Conservation (phyloP, 2,888 invertebrate species). For the Ormia ochracea region DNA sequence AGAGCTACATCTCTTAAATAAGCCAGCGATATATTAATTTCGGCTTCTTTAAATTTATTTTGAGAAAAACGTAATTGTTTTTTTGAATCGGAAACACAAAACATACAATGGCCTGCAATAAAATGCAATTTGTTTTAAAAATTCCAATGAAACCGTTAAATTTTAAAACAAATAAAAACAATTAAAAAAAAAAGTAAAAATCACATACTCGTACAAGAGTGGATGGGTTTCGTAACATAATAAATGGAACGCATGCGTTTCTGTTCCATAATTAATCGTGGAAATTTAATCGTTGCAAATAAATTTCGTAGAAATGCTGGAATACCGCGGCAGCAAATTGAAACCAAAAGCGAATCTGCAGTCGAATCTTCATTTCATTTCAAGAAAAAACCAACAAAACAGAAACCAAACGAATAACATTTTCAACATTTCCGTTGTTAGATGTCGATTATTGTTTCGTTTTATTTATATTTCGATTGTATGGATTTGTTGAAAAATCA, state of each 20-base stretch:
- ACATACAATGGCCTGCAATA: background rate
- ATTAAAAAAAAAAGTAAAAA: slow-evolving; percentile 1
- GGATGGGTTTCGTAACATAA: slow-evolving; percentile 23
- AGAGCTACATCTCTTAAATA: background rate
- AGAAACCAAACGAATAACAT: slow-evolving; percentile 31
- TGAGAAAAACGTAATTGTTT: background rate
- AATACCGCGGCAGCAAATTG: background rate
- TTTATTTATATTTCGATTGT: background rate
- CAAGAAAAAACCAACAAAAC: background rate
- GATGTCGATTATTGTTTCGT: slow-evolving; percentile 56
- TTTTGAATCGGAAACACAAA: background rate
- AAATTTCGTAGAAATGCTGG: background rate
- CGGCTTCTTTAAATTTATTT: background rate
- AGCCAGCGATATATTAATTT: background rate
- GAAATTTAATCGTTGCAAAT: slow-evolving; percentile 16
- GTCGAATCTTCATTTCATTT: slow-evolving; percentile 29
- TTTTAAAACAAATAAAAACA: background rate
- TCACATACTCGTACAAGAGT: background rate
- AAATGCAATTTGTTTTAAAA: background rate
- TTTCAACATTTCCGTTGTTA: slow-evolving; percentile 58
- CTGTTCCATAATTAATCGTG: slow-evolving; percentile 25
- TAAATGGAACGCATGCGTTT: slow-evolving; percentile 3
- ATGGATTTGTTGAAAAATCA: slow-evolving; percentile 23
- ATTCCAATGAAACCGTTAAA: background rate
- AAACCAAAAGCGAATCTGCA: slow-evolving; percentile 31